These are phyloP conservation scores for Anneissia japonica DNA, from an alignment of 35 echinoderm and acorn worm genomes.

Conservation along the genomic window DNA sequence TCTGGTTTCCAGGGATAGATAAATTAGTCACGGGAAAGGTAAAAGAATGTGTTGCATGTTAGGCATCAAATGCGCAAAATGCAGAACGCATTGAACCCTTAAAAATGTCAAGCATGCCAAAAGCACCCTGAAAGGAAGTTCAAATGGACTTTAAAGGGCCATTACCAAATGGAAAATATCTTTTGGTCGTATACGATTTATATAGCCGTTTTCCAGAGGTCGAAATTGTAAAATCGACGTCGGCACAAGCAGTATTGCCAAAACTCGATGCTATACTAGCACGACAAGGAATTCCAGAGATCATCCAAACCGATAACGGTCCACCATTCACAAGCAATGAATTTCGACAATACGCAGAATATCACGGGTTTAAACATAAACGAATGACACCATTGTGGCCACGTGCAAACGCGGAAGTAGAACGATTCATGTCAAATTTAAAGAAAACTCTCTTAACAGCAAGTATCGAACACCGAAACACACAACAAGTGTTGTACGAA, in stretches of 20 bases:
- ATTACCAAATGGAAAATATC: constrained; percentile 17
- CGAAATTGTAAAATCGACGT: not conserved
- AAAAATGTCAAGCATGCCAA: no score
- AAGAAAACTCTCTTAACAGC: not conserved
- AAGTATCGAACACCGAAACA: not conserved
- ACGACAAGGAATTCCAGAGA: not conserved
- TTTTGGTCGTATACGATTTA: not conserved
- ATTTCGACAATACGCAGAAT: not conserved
- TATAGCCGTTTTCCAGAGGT: not conserved
- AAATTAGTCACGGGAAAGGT: constrained; percentile 14
- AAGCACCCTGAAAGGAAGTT: not conserved
- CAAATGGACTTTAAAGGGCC: constrained; percentile 54
- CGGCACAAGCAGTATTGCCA: not conserved
- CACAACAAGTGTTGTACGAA: not conserved
- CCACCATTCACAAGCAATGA: not conserved
- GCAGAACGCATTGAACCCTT: no score
- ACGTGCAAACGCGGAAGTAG: not conserved
- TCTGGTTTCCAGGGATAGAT: constrained; percentile 23
- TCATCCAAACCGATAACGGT: not conserved
- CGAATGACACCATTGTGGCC: not conserved
- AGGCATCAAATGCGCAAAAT: not conserved
- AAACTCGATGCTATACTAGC: not conserved
- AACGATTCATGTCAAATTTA: not conserved
- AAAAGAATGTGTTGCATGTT: constrained; percentile 12
- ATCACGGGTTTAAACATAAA: not conserved